phyloP scores from a whole-genome alignment of 2,797 vertebrate species.

The Cynodonichthys magdalenae region DNA sequence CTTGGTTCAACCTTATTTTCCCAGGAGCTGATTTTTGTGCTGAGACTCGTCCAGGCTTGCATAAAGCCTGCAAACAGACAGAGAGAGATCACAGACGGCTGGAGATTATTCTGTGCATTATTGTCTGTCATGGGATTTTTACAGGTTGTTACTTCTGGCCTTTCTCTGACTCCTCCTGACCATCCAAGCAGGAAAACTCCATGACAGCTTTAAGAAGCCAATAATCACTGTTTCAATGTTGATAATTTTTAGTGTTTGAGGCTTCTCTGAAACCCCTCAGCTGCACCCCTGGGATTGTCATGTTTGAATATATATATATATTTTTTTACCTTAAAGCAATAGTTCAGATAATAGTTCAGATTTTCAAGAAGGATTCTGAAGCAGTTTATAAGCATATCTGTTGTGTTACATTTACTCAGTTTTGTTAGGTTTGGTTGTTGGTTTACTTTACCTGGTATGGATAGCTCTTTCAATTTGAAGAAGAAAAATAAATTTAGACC shows the following conservation, averaged over 20 bases:
- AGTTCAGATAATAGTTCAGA: too few species aligned
- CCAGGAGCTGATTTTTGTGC: slow-evolving; percentile 61
- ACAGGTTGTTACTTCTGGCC: slow-evolving; percentile 67
- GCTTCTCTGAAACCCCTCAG: slow-evolving; percentile 65
- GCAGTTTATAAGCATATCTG: too few species aligned
- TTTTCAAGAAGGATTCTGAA: too few species aligned
- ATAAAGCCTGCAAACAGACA: slow-evolving; percentile 49
- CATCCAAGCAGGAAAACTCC: slow-evolving; percentile 64
- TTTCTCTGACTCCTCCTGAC: slow-evolving; percentile 65
- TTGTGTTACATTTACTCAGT: too few species aligned
- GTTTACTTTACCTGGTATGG: too few species aligned
- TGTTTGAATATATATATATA: too few species aligned
- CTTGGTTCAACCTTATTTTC: slow-evolving; percentile 18
- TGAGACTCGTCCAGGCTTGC: slow-evolving; percentile 51
- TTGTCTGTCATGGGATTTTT: slow-evolving; percentile 55
- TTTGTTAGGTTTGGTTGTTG: too few species aligned
- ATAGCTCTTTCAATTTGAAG: too few species aligned
- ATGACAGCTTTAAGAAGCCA: slow-evolving; percentile 74
- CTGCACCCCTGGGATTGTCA: slow-evolving; percentile 64
- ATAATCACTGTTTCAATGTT: slow-evolving; percentile 76
- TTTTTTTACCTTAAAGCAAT: slow-evolving; percentile 30
- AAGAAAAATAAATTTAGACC: too few species aligned
- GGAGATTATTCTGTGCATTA: slow-evolving; percentile 53
- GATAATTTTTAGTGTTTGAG: slow-evolving; percentile 68
- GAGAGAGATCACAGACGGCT: slow-evolving; percentile 39